These are phyloP conservation scores for Castor canadensis DNA, from an alignment of 2,113 vertebrate genomes.

Conservation along the genomic window DNA sequence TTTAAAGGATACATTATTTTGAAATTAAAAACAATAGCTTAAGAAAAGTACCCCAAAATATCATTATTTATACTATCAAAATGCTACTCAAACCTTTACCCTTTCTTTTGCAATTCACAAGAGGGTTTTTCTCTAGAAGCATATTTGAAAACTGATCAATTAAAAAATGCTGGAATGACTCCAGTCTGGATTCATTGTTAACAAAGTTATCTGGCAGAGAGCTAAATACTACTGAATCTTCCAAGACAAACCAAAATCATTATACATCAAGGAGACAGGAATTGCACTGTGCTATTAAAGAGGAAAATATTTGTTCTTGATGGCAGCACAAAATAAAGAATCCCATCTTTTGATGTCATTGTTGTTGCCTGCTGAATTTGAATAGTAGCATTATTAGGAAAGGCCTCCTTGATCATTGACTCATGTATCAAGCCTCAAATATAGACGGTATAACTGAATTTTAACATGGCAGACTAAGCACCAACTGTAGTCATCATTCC, in stretches of 20 bases:
- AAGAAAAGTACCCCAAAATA: slow-evolving; percentile 30
- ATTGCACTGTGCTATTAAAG: neutral
- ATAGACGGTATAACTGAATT: neutral
- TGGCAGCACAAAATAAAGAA: slow-evolving; percentile 3
- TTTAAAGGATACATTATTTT: slow-evolving; percentile 48
- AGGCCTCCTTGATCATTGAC: neutral
- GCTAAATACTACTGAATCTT: neutral
- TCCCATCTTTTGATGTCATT: neutral
- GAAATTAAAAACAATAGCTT: slow-evolving; percentile 27
- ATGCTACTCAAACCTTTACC: neutral
- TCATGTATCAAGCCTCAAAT: neutral
- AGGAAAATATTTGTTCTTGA: slow-evolving; percentile 44
- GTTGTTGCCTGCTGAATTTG: neutral
- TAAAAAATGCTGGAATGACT: slow-evolving; percentile 25
- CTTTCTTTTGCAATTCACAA: slow-evolving; percentile 50
- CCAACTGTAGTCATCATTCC: neutral
- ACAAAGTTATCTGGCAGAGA: slow-evolving; percentile 19
- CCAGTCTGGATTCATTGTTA: slow-evolving; percentile 29
- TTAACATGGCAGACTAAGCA: neutral
- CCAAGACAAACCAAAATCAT: slow-evolving; percentile 26
- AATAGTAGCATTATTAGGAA: neutral
- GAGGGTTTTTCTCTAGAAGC: slow-evolving; percentile 22
- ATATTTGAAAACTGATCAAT: slow-evolving; percentile 51
- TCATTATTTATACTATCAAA: slow-evolving; percentile 30
- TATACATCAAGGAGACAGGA: neutral